Percentiles rank a stretch among this genome's conserved stretches.
Evolutionary conservation across 2,888 invertebrate species (phyloP).

Genomic region (Troides helena): DNA sequence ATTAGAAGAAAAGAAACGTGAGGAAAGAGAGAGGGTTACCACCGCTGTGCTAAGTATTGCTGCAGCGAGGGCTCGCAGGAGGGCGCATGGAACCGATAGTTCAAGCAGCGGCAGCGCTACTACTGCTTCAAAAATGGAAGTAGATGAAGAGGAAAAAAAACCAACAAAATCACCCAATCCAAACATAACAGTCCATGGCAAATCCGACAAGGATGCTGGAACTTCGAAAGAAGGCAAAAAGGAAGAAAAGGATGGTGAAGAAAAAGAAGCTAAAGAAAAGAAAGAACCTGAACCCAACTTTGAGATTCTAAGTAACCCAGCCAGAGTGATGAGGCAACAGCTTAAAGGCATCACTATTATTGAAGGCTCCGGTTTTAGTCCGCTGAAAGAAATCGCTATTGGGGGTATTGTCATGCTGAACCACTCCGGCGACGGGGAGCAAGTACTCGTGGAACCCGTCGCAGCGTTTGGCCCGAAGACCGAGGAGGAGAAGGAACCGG

Average conservation of each 20-base stretch:
- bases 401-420: slow-evolving; percentile 98
- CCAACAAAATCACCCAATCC: slow-evolving; percentile 73
- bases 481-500: slow-evolving; percentile 97
- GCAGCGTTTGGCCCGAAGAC: slow-evolving; percentile 94
- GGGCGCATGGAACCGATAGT: slow-evolving; percentile 87
- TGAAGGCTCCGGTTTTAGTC: slow-evolving; percentile 89
- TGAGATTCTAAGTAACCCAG: slow-evolving; percentile 96
- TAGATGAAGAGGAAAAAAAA: slow-evolving; percentile 84
- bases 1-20: slow-evolving; percentile 98
- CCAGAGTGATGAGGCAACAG: slow-evolving; percentile 96
- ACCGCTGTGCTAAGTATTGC: slow-evolving; percentile 97
- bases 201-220: slow-evolving; percentile 66
- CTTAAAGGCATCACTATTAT: slow-evolving; percentile 87
- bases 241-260: slow-evolving; percentile 75
- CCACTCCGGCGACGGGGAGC: slow-evolving; percentile 89
- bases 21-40: slow-evolving; percentile 97
- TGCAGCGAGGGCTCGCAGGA: slow-evolving; percentile 93
- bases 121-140: slow-evolving; percentile 92
- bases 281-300: slow-evolving; percentile 96
- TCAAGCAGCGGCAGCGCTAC: slow-evolving; percentile 77
- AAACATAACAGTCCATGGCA: slow-evolving; percentile 73
- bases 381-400: slow-evolving; percentile 94
- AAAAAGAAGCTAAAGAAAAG: slow-evolving; percentile 71
- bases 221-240: slow-evolving; percentile 75
- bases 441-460: slow-evolving; percentile 95